Evolutionary conservation across 2,113 vertebrate species (phyloP), one percentile per base, ranked within the genome.

Genomic region (Scomber colias): DNA sequence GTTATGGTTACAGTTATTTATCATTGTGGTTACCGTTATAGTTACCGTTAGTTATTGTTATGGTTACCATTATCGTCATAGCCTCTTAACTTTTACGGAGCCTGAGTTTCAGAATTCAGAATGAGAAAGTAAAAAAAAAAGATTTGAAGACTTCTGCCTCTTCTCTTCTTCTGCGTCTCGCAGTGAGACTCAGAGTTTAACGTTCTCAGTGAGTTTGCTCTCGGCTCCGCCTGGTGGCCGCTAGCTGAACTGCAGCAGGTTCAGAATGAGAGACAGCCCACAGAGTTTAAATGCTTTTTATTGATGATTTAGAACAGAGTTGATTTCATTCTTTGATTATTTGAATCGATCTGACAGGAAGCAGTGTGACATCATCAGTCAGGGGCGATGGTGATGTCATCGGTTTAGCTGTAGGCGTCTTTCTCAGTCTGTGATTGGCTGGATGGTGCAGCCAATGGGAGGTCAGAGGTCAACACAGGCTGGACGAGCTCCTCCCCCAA

Each of bases 321-420:
- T 2, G 59, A 54, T 35, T 21, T 54, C 11, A 13, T 30, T 19
- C 31, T 30, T 55, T 27, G 49, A 55, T 0, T 3, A 3, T 59
- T 54, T 64, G 10, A 50, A 81, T 84, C 17, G 74, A 59, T 40
- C 0, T 50, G 74, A 13, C 24, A 45, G 15, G 54, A 80, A 57
- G 31, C 19, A 35, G 30, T 13, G 67, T 59, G 68, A 70, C 35
- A 65, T 73, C 17, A 66, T 68, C 15, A 16, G 1, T 3, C 40
- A 4, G 0, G 0, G 21, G 5, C 24, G 24, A 13, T 44, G 53
- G 49, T 35, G 76, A 77, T 44, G 82, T 79, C 71, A 53, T 67
- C 1, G 6, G 56, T 68, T 87, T 35, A 91, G 68, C 27, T 90
- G 81, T 90, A 92, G 77, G 73, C 11, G 0, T 89, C 88, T 73